Percentiles rank a stretch among this genome's conserved stretches.
These are phyloP conservation scores for Hymenochirus boettgeri DNA, from an alignment of 2,113 vertebrate species.

Conservation along the genomic window DNA sequence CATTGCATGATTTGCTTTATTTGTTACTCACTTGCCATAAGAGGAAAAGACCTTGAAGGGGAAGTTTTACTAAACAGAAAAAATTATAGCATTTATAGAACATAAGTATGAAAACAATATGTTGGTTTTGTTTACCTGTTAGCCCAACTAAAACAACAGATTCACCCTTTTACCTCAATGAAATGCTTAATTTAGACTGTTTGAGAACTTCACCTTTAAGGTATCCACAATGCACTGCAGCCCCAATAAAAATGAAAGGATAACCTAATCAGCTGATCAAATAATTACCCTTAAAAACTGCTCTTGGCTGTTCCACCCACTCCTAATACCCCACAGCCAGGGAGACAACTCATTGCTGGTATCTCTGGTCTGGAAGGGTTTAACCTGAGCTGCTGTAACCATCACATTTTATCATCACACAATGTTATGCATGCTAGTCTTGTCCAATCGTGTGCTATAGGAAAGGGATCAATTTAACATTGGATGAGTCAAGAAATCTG, in stretches of 20 bases:
- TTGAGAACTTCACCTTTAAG: no score
- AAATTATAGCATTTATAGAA: no score
- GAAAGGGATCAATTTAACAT: no score
- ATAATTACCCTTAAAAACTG: background rate
- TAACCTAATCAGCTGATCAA: background rate
- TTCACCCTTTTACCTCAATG: no score
- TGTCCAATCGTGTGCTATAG: background rate
- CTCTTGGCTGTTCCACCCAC: background rate
- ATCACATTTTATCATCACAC: background rate
- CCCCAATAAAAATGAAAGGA: slow-evolving; percentile 13
- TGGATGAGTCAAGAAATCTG: no score
- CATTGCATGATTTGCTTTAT: slow-evolving; percentile 12
- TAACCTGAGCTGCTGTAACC: slow-evolving; percentile 20
- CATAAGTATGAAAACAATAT: no score
- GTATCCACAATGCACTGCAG: background rate
- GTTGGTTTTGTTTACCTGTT: no score
- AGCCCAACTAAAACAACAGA: no score
- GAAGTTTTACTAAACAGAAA: no score
- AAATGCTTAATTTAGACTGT: no score
- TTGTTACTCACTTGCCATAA: background rate
- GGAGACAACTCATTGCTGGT: slow-evolving; percentile 2
- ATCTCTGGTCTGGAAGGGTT: slow-evolving; percentile 29
- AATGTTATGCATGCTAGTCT: slow-evolving; percentile 21
- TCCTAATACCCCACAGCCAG: slow-evolving; percentile 11
- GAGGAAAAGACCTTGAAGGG: background rate